Base-by-base conservation (phyloP, 2,797 vertebrate species). In the Ceryle rudis region DNA sequence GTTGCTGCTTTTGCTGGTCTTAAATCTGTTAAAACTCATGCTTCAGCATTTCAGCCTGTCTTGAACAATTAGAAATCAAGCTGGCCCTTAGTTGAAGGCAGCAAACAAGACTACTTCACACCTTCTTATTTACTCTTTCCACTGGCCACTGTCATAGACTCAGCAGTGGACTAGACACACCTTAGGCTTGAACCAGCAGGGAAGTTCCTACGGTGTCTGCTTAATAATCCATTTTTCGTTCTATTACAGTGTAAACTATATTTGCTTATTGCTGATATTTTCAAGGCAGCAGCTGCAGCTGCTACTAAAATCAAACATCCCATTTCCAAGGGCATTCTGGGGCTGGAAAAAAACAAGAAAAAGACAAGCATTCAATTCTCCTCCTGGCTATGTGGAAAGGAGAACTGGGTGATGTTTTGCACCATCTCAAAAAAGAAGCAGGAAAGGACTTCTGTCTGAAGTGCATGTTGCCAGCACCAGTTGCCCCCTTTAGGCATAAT, bases 401-500 rank as follows among this genome's bases (percentile, higher is more conserved):
- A 91, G 74, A 86, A 57, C 5, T 5, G 44, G 25, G 14, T 28
- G 86, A 84, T 80, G 81, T 35, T 94, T 86, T 93, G 37, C 80
- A 86, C 22, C 64, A 8, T 70, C 60, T 93, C 73, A 88, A 21
- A 67, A 88, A 74, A 44, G 44, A 84, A 64, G 70, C 86, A 94
- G 77, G 78, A 60, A 89, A 93, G 77, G 84, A 49, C 71, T 86
- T 12, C 69, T 90, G 72, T 77, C 92, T 92, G 71, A 79, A 95
- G 84, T 87, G 47, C 51, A 54, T 64, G 66, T 91, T 96, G 92
- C 75, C 91, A 90, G 80, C 67, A 95, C 93, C 95, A 96, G 94
- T 97, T 96, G 92, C 75, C 61, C 52, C 79, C 93, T 66, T 80
- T 55, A 85, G 89, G 93, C 96, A 88, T 95, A 96, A 71, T 90